phyloP scores from a whole-genome alignment of 2,797 vertebrate species.

The Epinephelus awoara region DNA sequence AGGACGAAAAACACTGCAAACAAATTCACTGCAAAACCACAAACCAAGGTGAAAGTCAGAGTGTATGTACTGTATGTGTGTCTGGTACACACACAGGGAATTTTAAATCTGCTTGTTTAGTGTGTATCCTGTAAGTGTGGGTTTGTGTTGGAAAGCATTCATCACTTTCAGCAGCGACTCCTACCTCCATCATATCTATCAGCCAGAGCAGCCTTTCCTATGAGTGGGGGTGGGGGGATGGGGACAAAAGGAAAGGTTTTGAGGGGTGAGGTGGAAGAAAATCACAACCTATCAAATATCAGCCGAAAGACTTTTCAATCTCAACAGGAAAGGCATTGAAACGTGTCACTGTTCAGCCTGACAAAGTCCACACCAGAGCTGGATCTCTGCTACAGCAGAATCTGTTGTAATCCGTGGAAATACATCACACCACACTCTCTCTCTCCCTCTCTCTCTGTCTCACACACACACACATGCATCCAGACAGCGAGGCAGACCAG shows the following conservation, averaged over 20 bases:
- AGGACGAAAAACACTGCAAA: conserved; percentile 61
- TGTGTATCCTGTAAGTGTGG: conserved; percentile 20
- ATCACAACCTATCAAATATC: conserved; percentile 49
- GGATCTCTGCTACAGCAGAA: conserved; percentile 26
- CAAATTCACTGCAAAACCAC: conserved; percentile 61
- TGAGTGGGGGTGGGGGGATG: conserved; percentile 32
- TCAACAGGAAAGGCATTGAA: conserved; percentile 36
- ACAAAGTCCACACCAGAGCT: conserved; percentile 27
- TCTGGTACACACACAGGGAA: conserved; percentile 24
- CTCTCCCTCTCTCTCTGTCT: background rate
- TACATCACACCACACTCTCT: conserved; percentile 28
- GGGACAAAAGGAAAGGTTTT: background rate
- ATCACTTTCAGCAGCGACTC: conserved; percentile 62
- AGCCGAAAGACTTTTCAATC: conserved; percentile 30
- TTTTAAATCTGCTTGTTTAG: conserved; percentile 15
- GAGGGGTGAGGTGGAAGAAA: conserved; percentile 39
- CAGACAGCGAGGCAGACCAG: conserved; percentile 17
- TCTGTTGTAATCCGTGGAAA: conserved; percentile 32
- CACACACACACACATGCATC: conserved; percentile 3
- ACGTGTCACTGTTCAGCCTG: conserved; percentile 29
- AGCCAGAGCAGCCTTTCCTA: conserved; percentile 97
- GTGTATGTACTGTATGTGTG: conserved; percentile 10
- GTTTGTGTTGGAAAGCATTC: conserved; percentile 42
- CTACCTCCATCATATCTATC: conserved; percentile 99
- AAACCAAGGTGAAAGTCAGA: conserved; percentile 26